A percentile compares a stretch with the other conserved stretches of the same genome.
These are phyloP conservation scores for Monochamus saltuarius DNA, from an alignment of 1,140 invertebrate species.

Conservation along the genomic window DNA sequence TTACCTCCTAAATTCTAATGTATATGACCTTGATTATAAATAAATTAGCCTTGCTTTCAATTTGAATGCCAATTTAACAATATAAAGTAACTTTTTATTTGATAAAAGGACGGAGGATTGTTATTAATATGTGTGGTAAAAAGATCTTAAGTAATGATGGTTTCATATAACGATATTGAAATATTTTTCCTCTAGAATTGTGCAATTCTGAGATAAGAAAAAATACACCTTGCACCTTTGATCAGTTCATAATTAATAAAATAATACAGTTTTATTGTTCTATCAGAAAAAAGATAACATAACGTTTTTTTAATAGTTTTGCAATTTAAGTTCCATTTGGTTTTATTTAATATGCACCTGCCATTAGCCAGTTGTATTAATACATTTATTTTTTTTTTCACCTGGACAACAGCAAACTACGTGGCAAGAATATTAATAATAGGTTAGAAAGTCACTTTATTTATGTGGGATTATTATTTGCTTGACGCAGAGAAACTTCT, in stretches of 20 bases:
- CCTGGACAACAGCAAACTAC: slow-evolving; percentile 75
- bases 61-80: not conserved
- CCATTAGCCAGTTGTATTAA: slow-evolving; percentile 37
- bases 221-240: too few species aligned
- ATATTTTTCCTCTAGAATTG: too few species aligned
- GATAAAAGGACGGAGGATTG: too few species aligned
- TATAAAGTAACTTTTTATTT: not conserved
- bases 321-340: slow-evolving; percentile 22
- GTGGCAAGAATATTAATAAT: slow-evolving; percentile 70
- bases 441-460: slow-evolving; percentile 63
- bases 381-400: slow-evolving; percentile 51
- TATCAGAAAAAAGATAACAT: not conserved
- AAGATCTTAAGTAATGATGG: too few species aligned
- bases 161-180: too few species aligned
- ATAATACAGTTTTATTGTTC: not conserved
- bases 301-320: slow-evolving; percentile 21
- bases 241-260: too few species aligned
- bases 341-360: slow-evolving; percentile 34
- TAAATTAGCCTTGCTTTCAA: too few species aligned
- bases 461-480: slow-evolving; percentile 23
- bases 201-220: too few species aligned
- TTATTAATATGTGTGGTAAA: too few species aligned
- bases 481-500: not conserved
- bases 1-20: too few species aligned
- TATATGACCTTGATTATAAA: too few species aligned